Conservation (phyloP, 2,888 invertebrate genomes). For the Drosophila hamatofila region DNA sequence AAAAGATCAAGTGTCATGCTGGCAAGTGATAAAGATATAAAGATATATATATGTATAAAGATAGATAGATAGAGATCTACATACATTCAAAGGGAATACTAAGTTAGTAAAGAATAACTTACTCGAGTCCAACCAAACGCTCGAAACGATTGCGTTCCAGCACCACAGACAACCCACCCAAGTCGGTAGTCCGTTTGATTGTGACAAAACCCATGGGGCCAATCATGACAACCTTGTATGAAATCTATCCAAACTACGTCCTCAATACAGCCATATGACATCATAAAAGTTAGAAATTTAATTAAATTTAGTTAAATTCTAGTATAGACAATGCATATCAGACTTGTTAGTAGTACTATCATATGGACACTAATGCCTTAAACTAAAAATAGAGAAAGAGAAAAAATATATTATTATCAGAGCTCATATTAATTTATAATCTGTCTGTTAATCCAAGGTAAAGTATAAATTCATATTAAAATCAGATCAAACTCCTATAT, state of each 20-base stretch:
- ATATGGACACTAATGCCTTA: constrained; percentile 91
- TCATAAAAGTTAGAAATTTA: not conserved
- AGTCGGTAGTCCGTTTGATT: constrained; percentile 90
- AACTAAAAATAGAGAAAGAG: constrained; percentile 53
- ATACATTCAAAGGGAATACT: not conserved
- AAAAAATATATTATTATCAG: too few relatives aligned
- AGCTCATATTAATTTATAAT: too few relatives aligned
- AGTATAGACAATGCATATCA: constrained; percentile 93
- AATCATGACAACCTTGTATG: constrained; percentile 91
- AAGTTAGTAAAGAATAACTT: constrained; percentile 65
- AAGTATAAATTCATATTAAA: too few relatives aligned
- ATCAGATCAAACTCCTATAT: too few relatives aligned
- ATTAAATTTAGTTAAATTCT: too few relatives aligned
- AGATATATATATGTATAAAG: too few relatives aligned
- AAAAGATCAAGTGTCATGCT: constrained; percentile 93
- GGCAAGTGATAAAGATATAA: not conserved
- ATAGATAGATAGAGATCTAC: too few relatives aligned
- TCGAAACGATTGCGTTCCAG: constrained; percentile 89
- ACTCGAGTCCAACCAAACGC: constrained; percentile 90
- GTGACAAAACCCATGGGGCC: constrained; percentile 90
- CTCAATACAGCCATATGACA: constrained; percentile 89
- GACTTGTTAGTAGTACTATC: constrained; percentile 92
- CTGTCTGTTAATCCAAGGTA: too few relatives aligned
- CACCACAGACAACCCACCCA: constrained; percentile 89
- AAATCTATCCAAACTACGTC: constrained; percentile 94